phyloP scores from a whole-genome alignment of 2,113 vertebrate species.

The Pseudois nayaur region DNA sequence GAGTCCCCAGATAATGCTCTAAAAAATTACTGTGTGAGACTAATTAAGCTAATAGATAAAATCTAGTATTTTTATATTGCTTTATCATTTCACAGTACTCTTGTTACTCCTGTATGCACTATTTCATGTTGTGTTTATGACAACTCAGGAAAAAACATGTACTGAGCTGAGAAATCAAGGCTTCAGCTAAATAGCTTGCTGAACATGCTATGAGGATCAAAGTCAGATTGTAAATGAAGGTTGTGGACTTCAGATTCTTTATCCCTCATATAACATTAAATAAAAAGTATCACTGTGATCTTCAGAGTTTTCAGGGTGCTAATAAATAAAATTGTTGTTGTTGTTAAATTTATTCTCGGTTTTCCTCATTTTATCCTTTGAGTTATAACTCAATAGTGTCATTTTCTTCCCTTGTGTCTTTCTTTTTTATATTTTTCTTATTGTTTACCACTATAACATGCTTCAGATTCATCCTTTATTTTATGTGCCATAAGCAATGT shows the following conservation, averaged over 20 bases:
- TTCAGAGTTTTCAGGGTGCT: neutral
- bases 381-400: neutral
- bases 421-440: neutral
- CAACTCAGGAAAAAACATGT: neutral
- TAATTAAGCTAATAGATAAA: neutral
- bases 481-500: neutral
- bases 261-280: neutral
- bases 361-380: neutral
- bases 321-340: neutral
- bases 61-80: neutral
- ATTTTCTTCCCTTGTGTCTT: neutral
- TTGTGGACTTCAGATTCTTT: neutral
- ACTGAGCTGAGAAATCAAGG: neutral
- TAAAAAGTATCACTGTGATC: neutral
- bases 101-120: neutral
- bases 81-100: neutral
- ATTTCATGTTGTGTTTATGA: neutral
- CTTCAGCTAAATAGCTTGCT: neutral
- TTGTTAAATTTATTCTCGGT: neutral
- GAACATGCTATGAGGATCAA: neutral
- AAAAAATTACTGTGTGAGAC: neutral
- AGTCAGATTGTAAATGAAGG: neutral
- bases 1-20: neutral
- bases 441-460: neutral
- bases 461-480: neutral